Evolutionary conservation across 1,140 invertebrate genomes (phyloP).

Genomic region (Pomacea maculata): DNA sequence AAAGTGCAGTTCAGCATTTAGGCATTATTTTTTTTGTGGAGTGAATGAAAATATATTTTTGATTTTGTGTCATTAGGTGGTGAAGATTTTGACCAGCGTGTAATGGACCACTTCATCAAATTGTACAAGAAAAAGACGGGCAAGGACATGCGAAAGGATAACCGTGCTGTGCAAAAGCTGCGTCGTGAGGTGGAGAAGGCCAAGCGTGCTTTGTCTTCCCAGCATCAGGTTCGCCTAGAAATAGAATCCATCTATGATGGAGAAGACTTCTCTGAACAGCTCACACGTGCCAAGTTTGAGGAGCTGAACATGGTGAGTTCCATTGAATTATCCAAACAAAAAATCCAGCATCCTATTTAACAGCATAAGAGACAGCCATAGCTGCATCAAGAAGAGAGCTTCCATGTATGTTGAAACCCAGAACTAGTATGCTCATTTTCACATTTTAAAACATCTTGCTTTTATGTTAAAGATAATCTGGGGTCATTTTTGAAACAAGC

Average conservation of each 20-base stretch:
- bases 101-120: slow-evolving; percentile 99
- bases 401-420: no score
- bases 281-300: slow-evolving; percentile 99
- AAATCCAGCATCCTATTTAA: no score
- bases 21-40: no score
- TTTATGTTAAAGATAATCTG: no score
- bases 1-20: no score
- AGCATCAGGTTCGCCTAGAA: slow-evolving; percentile 97
- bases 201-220: slow-evolving; percentile 93
- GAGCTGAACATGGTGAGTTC: slow-evolving; percentile 92
- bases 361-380: no score
- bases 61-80: slow-evolving; percentile 72
- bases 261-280: slow-evolving; percentile 98
- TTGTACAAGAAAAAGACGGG: slow-evolving; percentile 99
- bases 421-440: no score
- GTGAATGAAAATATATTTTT: no score
- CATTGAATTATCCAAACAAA: no score
- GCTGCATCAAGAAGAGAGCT: no score
- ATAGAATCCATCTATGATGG: slow-evolving; percentile 99
- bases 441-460: no score
- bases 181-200: slow-evolving; percentile 98
- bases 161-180: slow-evolving; percentile 94
- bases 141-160: slow-evolving; percentile 94
- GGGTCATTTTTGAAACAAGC: no score
- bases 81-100: slow-evolving; percentile 98